Evolutionary conservation across 2,888 invertebrate genomes (phyloP).

Genomic region (Tetanocera ferruginea): DNA sequence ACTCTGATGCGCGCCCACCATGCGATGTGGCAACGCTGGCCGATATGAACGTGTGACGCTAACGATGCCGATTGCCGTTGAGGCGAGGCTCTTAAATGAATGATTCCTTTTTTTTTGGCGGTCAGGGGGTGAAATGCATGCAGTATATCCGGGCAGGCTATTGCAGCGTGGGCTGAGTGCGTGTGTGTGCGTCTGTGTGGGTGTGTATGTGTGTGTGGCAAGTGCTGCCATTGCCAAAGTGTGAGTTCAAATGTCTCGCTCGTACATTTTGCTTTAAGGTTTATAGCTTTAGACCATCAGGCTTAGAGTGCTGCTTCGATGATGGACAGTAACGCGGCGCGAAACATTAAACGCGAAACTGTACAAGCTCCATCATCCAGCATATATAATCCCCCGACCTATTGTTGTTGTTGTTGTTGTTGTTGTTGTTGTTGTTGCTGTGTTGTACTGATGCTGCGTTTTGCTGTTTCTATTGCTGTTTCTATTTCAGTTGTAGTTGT

Average conservation of each 20-base stretch:
- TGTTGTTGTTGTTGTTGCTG: neutral
- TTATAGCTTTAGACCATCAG: neutral
- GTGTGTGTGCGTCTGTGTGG: no score
- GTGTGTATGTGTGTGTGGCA: neutral
- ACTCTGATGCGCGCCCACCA: neutral
- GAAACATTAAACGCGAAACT: constrained; percentile 36
- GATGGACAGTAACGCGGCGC: constrained; percentile 32
- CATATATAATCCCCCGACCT: neutral
- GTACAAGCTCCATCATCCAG: constrained; percentile 11
- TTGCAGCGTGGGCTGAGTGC: neutral
- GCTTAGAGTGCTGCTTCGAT: constrained; percentile 14
- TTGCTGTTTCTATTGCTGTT: constrained; percentile 9
- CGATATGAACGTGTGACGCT: constrained; percentile 24
- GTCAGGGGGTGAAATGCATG: constrained; percentile 12
- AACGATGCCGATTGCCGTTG: constrained; percentile 29
- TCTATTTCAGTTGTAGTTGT: neutral
- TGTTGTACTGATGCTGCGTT: neutral
- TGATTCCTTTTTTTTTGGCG: constrained; percentile 16
- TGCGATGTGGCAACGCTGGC: neutral
- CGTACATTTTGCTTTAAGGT: neutral
- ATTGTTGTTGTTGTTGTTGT: constrained; percentile 14
- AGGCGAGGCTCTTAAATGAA: constrained; percentile 26
- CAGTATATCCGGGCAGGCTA: neutral
- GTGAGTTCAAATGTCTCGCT: neutral
- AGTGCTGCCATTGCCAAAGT: neutral